Conservation (phyloP, 2,113 vertebrate genomes). For the Leptosomus discolor region DNA sequence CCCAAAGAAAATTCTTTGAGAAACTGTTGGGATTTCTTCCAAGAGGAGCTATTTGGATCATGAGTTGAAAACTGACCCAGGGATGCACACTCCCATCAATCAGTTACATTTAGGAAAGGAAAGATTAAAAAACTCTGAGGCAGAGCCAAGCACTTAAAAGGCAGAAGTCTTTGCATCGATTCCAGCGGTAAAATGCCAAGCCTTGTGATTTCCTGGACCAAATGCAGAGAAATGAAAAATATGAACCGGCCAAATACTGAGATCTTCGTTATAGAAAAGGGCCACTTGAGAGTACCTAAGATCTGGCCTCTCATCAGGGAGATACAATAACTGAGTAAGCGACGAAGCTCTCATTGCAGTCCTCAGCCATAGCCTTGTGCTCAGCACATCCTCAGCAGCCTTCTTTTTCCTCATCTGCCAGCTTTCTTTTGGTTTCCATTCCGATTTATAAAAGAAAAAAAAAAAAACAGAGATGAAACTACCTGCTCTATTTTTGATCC, state of each 20-base stretch:
- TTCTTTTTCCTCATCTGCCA: neutral
- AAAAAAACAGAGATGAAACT: neutral
- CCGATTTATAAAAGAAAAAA: neutral
- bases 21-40: neutral
- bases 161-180: neutral
- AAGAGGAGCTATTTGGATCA: neutral
- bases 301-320: neutral
- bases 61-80: neutral
- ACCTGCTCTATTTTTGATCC: conserved; percentile 58
- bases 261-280: conserved; percentile 12
- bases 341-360: neutral
- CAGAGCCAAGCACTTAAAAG: neutral
- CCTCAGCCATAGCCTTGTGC: neutral
- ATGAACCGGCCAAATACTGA: neutral
- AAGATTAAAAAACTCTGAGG: neutral
- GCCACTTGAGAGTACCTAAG: neutral
- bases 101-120: neutral
- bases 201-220: neutral
- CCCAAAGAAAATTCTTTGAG: neutral
- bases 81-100: neutral
- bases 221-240: conserved; percentile 15
- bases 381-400: neutral
- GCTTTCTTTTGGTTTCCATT: neutral
- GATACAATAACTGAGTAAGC: neutral
- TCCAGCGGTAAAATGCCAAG: conserved; percentile 6